Evolutionary conservation across 2,797 vertebrate genomes (phyloP).

Genomic region (Aphelocoma californica): DNA sequence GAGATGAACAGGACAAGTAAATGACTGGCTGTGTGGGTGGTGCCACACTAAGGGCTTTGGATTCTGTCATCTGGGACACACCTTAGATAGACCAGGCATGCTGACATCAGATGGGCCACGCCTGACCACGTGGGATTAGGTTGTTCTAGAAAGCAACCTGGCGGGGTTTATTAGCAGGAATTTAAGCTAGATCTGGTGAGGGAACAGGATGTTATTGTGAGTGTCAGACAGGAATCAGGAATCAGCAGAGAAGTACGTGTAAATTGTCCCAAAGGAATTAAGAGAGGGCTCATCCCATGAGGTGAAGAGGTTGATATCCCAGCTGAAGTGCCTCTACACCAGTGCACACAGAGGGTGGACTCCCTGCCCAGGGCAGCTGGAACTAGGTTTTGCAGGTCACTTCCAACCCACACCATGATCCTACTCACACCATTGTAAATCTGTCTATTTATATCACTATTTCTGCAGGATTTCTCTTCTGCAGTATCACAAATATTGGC

Average conservation of each 20-base stretch:
- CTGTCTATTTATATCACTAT: not conserved
- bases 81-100: accelerated
- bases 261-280: not conserved
- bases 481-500: not conserved
- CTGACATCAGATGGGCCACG: accelerated
- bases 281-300: not conserved
- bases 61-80: not conserved
- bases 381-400: not conserved
- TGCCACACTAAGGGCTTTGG: not conserved
- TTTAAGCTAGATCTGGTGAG: not conserved
- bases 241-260: not conserved
- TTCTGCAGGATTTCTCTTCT: not conserved
- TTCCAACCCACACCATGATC: not conserved
- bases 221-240: not conserved
- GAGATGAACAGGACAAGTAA: not conserved
- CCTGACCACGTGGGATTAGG: no score
- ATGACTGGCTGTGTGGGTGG: not conserved
- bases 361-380: accelerated
- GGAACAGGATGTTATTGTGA: not conserved
- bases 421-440: not conserved
- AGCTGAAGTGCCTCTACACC: no score
- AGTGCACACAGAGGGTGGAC: not conserved
- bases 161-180: not conserved
- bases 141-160: not conserved
- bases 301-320: accelerated